Evolutionary conservation across 2,888 invertebrate genomes (phyloP), one percentile per base, ranked within the genome.

Genomic region (Onthophagus sagittarius): DNA sequence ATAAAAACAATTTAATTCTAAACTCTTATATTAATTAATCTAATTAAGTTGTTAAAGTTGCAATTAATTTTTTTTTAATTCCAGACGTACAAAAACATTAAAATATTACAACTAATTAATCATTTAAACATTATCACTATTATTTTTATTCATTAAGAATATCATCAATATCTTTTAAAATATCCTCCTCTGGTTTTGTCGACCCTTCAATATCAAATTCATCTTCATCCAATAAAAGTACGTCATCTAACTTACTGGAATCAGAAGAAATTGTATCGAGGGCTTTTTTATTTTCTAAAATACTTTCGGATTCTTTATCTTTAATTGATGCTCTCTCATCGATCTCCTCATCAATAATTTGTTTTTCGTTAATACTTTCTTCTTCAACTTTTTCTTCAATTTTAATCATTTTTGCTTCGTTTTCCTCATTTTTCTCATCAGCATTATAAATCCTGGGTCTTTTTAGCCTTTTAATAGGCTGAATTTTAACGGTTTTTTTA

Each of bases 91-190:
- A 53, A 53, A 53, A 7, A 53, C 39, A 2, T 11, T 53, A 53
- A 53, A 53, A 53, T 9, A 1, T 53, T 53, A 9, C 11, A 53
- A 53, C 7, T 53, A 9, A 9, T 6, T 15, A 65, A 14, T 15
- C 31, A 15, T 65, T 65, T 23, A 15, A 75, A 73, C 53, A 63
- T 72, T 15, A 70, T 31, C 31, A 71, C 31, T 64, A 70, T 64
- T 2, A 67, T 33, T 11, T 13, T 79, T 77, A 84, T 72, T 84
- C 83, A 77, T 84, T 82, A 72, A 86, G 81, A 74, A 86, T 81
- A 74, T 83, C 81, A 78, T 86, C 86, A 71, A 86, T 84, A 76
- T 86, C 85, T 76, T 85, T 84, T 74, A 86, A 80, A 73, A 86
- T 82, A 75, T 85, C 85, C 70, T 86, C 85, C 77, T 85, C 85